A percentile compares a stretch with the other conserved stretches of the same genome.
phyloP scores from a whole-genome alignment of 1,140 invertebrate species.

The Pachyrhynchus sulphureomaculatus region DNA sequence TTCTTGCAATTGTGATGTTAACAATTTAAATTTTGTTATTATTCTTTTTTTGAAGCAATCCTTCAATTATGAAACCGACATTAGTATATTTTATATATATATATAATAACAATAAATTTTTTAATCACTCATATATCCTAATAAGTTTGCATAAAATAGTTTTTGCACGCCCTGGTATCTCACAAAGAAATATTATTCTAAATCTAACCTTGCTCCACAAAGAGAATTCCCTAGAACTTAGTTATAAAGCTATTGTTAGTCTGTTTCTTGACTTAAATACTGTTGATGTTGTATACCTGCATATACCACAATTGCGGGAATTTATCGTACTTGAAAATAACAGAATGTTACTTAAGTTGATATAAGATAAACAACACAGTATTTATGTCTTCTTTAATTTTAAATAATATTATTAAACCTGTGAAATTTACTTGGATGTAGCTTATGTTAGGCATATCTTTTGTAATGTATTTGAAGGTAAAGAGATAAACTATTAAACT shows the following conservation, averaged over 20 bases:
- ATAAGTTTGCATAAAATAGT: not conserved
- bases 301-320: constrained; percentile 23
- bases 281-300: constrained; percentile 12
- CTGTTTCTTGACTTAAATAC: constrained; percentile 23
- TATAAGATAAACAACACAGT: constrained; percentile 3
- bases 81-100: no score
- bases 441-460: no score
- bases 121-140: no score
- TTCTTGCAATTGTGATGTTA: no score
- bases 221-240: constrained; percentile 22
- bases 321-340: constrained; percentile 19
- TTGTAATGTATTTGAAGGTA: no score
- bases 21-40: no score
- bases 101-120: no score
- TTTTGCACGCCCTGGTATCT: constrained; percentile 4
- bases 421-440: no score
- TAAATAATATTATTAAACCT: not conserved
- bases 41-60: no score
- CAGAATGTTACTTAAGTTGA: constrained; percentile 12
- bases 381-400: constrained; percentile 13
- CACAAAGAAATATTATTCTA: not conserved
- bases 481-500: no score
- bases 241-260: constrained; percentile 22
- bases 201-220: constrained; percentile 24
- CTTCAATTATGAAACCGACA: no score